Evolutionary conservation across 2,888 invertebrate genomes (phyloP), one percentile per base, ranked within the genome.

Genomic region (Exephanes ischioxanthus): DNA sequence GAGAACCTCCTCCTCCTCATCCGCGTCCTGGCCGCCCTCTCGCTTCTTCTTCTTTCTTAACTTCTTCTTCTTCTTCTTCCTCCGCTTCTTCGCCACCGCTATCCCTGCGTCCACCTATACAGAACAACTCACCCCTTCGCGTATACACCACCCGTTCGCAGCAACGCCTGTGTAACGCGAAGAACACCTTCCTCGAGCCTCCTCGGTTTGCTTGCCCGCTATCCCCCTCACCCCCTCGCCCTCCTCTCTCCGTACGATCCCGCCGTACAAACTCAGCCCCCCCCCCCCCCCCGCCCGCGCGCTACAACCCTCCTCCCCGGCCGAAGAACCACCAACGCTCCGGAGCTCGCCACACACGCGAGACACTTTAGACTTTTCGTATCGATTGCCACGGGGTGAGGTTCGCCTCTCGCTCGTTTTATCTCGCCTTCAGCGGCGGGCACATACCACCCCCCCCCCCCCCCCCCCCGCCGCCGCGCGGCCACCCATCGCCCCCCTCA

Each of bases 311-410:
- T 79, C 85, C 83, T 86, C 41, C 41, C 41, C 41, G 85, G 81
- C 82, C 84, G 58, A 45, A 78, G 79, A 86, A 87, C 88, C 77
- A 67, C 89, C 80, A 87, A 87, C 86, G 89, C 90, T 88, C 88
- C 85, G 89, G 87, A 88, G 84, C 90, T 89, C 88, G 90, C 91
- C 93, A 93, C 93, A 93, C 91, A 92, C 93, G 91, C 93, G 91
- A 92, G 90, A 92, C 88, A 89, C 93, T 94, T 94, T 92, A 93
- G 91, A 93, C 92, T 93, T 94, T 94, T 93, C 91, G 92, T 93
- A 94, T 94, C 92, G 94, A 94, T 93, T 93, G 91, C 90, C 90
- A 90, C 88, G 90, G 90, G 92, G 92, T 78, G 58, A 75, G 71
- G 73, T 78, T 66, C 61, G 61, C 73, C 70, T 78, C 79, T 73